Evolutionary conservation across 1,140 invertebrate genomes (phyloP).

Genomic region (Latrodectus geometricus): DNA sequence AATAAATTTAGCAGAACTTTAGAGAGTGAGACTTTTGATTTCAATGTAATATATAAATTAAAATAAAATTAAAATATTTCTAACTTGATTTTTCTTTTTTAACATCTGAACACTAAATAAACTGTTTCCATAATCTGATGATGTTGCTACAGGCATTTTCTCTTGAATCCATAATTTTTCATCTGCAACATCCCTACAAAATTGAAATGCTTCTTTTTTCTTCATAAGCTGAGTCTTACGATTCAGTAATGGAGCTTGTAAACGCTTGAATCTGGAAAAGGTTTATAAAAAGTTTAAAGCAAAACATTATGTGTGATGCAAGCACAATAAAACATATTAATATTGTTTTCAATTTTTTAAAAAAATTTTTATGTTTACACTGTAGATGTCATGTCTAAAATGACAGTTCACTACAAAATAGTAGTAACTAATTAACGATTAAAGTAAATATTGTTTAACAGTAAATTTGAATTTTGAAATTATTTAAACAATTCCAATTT

Average conservation of each 20-base stretch:
- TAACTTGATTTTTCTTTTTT: constrained; percentile 89
- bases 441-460: too few species aligned
- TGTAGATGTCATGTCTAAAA: too few species aligned
- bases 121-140: constrained; percentile 91
- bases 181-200: constrained; percentile 96
- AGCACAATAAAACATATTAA: too few species aligned
- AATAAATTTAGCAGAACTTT: background rate
- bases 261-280: constrained; percentile 70
- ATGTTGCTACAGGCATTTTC: constrained; percentile 93
- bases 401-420: too few species aligned
- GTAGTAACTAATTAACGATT: too few species aligned
- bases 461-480: too few species aligned
- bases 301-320: too few species aligned
- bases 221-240: constrained; percentile 90
- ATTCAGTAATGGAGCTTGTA: constrained; percentile 84
- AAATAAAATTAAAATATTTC: background rate
- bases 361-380: too few species aligned
- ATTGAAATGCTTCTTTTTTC: constrained; percentile 99
- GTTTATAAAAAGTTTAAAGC: too few species aligned
- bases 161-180: constrained; percentile 98
- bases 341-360: too few species aligned
- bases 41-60: constrained; percentile 71
- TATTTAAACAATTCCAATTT: too few species aligned
- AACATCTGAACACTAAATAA: constrained; percentile 96
- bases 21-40: constrained; percentile 72